These are phyloP conservation scores for Tapera naevia DNA, from an alignment of 2,797 vertebrate species.

Conservation along the genomic window DNA sequence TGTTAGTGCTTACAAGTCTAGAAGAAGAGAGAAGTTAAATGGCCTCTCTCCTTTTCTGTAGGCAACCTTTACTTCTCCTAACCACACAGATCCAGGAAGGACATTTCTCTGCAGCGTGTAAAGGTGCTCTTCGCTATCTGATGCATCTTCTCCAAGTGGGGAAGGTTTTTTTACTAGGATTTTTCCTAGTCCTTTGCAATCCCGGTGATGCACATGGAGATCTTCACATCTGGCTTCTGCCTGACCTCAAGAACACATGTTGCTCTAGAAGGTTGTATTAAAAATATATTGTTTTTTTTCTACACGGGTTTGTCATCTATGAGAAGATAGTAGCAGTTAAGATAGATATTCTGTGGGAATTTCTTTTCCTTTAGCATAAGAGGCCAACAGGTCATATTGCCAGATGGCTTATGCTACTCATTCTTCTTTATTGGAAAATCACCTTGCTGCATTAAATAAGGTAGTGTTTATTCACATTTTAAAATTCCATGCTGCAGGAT, in stretches of 20 bases:
- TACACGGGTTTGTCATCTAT: background rate
- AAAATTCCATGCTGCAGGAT: background rate
- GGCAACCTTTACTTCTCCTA: background rate
- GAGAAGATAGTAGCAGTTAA: background rate
- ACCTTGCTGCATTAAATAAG: background rate
- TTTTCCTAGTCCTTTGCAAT: background rate
- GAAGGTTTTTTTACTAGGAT: background rate
- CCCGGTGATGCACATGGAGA: background rate
- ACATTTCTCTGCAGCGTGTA: background rate
- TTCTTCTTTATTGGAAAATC: background rate
- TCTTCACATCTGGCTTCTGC: background rate
- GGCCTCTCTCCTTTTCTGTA: background rate
- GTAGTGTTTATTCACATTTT: background rate
- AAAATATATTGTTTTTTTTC: background rate
- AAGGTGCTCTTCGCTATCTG: background rate
- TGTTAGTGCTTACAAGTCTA: background rate
- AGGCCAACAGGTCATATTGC: background rate
- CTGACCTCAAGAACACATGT: background rate
- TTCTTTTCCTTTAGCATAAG: background rate
- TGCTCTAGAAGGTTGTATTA: background rate
- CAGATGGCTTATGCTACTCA: background rate
- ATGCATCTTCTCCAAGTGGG: background rate
- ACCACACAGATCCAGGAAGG: background rate
- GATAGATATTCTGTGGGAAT: background rate
- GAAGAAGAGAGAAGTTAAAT: too few species aligned